Evolutionary conservation across 2,113 vertebrate genomes (phyloP), one percentile per base, ranked within the genome.

Genomic region (Cryptotis parvus): DNA sequence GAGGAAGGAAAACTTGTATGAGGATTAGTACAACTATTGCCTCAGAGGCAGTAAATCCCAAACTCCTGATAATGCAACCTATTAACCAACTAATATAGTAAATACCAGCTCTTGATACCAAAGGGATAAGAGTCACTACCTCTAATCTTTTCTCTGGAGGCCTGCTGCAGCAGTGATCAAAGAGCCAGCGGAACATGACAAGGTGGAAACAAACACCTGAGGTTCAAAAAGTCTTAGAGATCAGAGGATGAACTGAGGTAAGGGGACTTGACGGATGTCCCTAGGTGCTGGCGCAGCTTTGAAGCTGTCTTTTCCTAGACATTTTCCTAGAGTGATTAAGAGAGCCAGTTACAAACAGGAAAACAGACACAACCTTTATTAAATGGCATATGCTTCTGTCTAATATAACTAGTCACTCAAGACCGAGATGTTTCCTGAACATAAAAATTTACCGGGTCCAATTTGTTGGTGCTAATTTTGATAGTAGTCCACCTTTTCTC

Each of bases 131-230:
- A 63, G 80, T 74, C 43, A 66, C 72, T 73, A 39, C 68, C 78
- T 72, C 45, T 24, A 65, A 35, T 39, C 73, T 90, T 52, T 74
- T 81, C 80, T 78, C 86, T 87, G 58, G 69, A 89, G 89, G 84
- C 58, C 37, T 49, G 33, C 55, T 39, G 41, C 20, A 79, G 58
- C 88, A 91, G 63, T 61, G 41, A 94, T 84, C 88, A 78, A 84
- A 90, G 92, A 93, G 33, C 29, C 69, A 89, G 82, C 31, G 63
- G 89, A 68, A 87, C 3, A 4, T 20, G 68, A 80, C 72, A 73
- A 93, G 78, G 69, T 66, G 49, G 81, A 89, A 92, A 79, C 84
- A 87, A 94, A 92, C 84, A 91, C 63, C 73, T 61, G 68, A 37
- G 65, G 78, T 87, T 91, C 80, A 82, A 88, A 94, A 89, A 87